Evolutionary conservation across 2,113 vertebrate species (phyloP).

Genomic region (Callionymus lyra): DNA sequence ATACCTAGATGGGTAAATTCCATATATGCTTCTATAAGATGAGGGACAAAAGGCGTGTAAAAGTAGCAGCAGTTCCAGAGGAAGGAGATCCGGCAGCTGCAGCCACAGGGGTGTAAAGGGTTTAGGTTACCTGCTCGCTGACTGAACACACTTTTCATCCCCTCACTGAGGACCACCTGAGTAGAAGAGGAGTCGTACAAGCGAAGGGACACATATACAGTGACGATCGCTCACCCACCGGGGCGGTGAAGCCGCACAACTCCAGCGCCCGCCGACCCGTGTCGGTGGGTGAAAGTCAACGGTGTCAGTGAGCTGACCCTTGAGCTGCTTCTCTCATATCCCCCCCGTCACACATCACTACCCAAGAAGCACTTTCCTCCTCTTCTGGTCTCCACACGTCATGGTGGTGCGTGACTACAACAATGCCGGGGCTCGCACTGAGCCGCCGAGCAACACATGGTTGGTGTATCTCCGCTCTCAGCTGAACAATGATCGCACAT

Average conservation of each 20-base stretch:
- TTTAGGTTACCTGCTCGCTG: constrained; percentile 60
- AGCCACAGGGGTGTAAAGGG: constrained; percentile 49
- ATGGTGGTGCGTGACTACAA: constrained; percentile 46
- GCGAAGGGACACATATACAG: constrained; percentile 14
- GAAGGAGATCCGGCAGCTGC: constrained; percentile 50
- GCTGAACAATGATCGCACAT: no score
- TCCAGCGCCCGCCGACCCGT: constrained; percentile 52
- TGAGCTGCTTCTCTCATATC: constrained; percentile 57
- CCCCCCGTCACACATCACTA: constrained; percentile 54
- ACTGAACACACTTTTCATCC: constrained; percentile 35
- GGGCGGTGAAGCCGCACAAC: constrained; percentile 41
- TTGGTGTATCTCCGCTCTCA: no score
- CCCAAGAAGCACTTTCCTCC: constrained; percentile 48
- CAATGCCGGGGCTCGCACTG: constrained; percentile 4
- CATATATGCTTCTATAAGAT: constrained; percentile 27
- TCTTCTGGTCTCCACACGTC: constrained; percentile 47
- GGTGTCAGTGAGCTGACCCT: constrained; percentile 63
- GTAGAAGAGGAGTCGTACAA: constrained; percentile 6
- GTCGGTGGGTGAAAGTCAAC: constrained; percentile 47
- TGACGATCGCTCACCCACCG: constrained; percentile 17
- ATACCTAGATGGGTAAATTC: constrained; percentile 42
- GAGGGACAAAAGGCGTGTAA: constrained; percentile 47
- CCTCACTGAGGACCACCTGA: constrained; percentile 60
- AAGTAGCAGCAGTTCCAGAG: constrained; percentile 48
- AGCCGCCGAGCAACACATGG: no score